These are phyloP conservation scores for Rhynchomys soricoides DNA, from an alignment of 2,113 vertebrate genomes.

Conservation along the genomic window DNA sequence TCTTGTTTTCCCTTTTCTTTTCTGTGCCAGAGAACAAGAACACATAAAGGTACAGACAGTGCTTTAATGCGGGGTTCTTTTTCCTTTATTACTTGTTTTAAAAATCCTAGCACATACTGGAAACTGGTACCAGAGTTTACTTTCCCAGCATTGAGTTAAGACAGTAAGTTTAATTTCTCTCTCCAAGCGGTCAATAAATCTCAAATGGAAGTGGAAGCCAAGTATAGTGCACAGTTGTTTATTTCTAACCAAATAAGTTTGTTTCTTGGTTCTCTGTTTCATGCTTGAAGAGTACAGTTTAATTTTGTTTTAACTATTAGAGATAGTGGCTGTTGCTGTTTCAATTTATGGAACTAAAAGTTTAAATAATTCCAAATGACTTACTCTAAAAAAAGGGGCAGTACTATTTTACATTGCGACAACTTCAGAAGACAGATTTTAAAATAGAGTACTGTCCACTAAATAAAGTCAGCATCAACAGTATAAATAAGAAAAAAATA, in stretches of 20 bases:
- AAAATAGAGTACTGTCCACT: constrained; percentile 35
- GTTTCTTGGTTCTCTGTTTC: constrained; percentile 77
- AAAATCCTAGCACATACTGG: constrained; percentile 61
- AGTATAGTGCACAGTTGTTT: constrained; percentile 74
- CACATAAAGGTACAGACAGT: constrained; percentile 69
- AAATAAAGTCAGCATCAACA: constrained; percentile 48
- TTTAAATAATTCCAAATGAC: constrained; percentile 72
- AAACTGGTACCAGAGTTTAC: constrained; percentile 67
- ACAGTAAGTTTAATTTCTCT: constrained; percentile 64
- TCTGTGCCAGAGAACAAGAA: constrained; percentile 63
- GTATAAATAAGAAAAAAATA: not conserved
- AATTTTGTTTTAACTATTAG: constrained; percentile 56
- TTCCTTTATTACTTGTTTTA: constrained; percentile 71
- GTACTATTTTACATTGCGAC: constrained; percentile 62
- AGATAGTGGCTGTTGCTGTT: constrained; percentile 23
- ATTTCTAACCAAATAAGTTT: constrained; percentile 75
- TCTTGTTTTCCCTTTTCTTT: constrained; percentile 21
- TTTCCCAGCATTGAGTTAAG: constrained; percentile 77
- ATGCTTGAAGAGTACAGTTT: constrained; percentile 56
- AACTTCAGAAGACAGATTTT: constrained; percentile 53
- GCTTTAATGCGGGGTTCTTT: constrained; percentile 62
- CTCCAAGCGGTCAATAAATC: constrained; percentile 79
- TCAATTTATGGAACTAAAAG: constrained; percentile 56
- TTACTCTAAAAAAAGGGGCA: constrained; percentile 42
- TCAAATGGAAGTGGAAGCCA: constrained; percentile 73